A percentile compares a stretch with the other conserved stretches of the same genome.
phyloP scores from a whole-genome alignment of 2,113 vertebrate species.

The Synchiropus splendidus region DNA sequence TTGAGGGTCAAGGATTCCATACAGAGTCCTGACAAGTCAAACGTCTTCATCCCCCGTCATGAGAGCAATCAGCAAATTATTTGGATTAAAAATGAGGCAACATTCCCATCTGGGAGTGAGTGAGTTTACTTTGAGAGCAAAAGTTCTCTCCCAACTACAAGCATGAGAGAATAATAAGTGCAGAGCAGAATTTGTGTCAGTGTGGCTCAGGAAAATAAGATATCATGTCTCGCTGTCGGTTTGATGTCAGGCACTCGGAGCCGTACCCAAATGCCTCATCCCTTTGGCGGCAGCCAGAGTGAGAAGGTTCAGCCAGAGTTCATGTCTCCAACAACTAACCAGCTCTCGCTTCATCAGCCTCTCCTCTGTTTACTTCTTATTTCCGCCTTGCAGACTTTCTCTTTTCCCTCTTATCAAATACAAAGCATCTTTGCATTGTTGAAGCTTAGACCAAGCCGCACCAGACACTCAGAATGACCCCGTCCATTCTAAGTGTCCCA shows the following conservation, averaged over 20 bases:
- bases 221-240: slow-evolving; percentile 96
- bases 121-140: slow-evolving; percentile 59
- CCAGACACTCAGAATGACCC: slow-evolving; percentile 24
- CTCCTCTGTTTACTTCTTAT: slow-evolving; percentile 20
- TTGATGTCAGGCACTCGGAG: slow-evolving; percentile 89
- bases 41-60: slow-evolving; percentile 73
- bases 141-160: slow-evolving; percentile 60
- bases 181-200: slow-evolving; percentile 91
- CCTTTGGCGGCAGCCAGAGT: slow-evolving; percentile 75
- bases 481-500: slow-evolving; percentile 17
- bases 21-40: slow-evolving; percentile 69
- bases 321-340: slow-evolving; percentile 81
- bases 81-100: slow-evolving; percentile 77
- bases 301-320: slow-evolving; percentile 87
- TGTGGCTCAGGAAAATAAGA: slow-evolving; percentile 94
- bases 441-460: slow-evolving; percentile 21
- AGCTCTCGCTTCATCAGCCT: slow-evolving; percentile 36
- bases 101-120: slow-evolving; percentile 78
- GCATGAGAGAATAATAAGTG: slow-evolving; percentile 90
- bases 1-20: slow-evolving; percentile 60
- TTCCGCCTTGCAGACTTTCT: neutral
- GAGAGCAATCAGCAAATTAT: slow-evolving; percentile 82
- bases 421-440: slow-evolving; percentile 11
- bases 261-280: slow-evolving; percentile 84
- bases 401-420: slow-evolving; percentile 23